Percentiles rank a stretch among this genome's conserved stretches.
Evolutionary conservation across 2,113 vertebrate species (phyloP).

Genomic region (Amphilophus citrinellus): DNA sequence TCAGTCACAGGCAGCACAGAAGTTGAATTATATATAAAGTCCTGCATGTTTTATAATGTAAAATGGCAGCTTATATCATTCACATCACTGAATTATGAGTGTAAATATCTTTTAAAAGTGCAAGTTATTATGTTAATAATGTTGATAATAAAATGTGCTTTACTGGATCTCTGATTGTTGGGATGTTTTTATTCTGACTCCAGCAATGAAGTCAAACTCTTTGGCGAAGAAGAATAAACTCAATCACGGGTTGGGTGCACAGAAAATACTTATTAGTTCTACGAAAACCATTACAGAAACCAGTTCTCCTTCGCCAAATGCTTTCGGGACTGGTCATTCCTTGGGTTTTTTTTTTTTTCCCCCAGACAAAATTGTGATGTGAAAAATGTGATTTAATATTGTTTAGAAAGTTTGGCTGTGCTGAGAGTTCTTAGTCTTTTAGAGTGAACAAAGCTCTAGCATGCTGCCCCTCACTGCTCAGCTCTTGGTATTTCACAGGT

Average conservation of each 20-base stretch:
- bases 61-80: neutral
- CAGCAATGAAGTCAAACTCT: neutral
- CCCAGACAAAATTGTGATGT: neutral
- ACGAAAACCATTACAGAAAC: neutral
- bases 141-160: neutral
- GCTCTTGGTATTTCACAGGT: conserved; percentile 25
- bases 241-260: neutral
- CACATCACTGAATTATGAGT: neutral
- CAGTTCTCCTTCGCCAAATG: neutral
- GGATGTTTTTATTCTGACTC: neutral
- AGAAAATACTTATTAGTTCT: neutral
- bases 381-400: neutral
- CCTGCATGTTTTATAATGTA: neutral
- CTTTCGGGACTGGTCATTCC: neutral
- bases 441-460: neutral
- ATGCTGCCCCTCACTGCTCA: neutral
- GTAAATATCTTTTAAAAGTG: neutral
- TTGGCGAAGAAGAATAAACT: neutral
- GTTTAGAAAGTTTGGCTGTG: neutral
- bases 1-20: too few species aligned
- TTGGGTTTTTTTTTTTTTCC: neutral
- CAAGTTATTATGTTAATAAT: neutral
- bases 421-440: neutral
- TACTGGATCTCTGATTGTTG: neutral
- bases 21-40: neutral